Base-by-base conservation (phyloP, 2,888 invertebrate species). In the Cantharis rufa region DNA sequence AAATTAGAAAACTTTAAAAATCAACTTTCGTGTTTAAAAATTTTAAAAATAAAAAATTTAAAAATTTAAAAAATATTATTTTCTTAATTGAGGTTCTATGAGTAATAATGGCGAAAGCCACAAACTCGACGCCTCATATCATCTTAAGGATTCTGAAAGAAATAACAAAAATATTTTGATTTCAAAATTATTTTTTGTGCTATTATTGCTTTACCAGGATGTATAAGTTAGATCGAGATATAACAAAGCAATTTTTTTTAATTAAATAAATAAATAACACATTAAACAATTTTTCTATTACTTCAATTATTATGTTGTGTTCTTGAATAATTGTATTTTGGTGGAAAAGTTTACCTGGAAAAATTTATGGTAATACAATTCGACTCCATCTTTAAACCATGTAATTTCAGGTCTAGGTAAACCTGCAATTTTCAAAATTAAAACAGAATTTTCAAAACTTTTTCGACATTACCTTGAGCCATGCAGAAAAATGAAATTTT, bases 341-440 rank as follows among this genome's bases (percentile, higher is more conserved):
- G 48, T 48, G 7, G 48, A 48, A n/a, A n/a, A 0, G 27, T 21
- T 62, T 87, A 92, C 93, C 89, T 93, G 93, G 81, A 93, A 92
- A 85, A 92, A 93, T 83, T 91, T 91, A 83, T 93, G 93, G 64
- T 92, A 91, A 80, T 92, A 93, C n/a, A 94, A 86, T 85, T 94
- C 94, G 64, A 94, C 92, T 3, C 93, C 94, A 84, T 94, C 94
- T 85, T 94, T 94, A 83, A 92, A 92, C 94, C 94, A 94, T 32
- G 93, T 94, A 73, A 94, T 93, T 86, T 93, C 92, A 0, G 94
- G 94, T 76, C 94, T 87, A 1, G 94, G 94, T 75, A 90, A 89
- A 62, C 94, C 88, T 88, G 74, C 72, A 84, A 85, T n/a, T n/a
- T 1, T 48, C n/a, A n/a, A 9, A 48, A 24, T 21, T 69, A 69